A percentile compares a stretch with the other conserved stretches of the same genome.
These are phyloP conservation scores for Phorcus lineatus DNA, from an alignment of 2,888 invertebrate genomes.

Conservation along the genomic window DNA sequence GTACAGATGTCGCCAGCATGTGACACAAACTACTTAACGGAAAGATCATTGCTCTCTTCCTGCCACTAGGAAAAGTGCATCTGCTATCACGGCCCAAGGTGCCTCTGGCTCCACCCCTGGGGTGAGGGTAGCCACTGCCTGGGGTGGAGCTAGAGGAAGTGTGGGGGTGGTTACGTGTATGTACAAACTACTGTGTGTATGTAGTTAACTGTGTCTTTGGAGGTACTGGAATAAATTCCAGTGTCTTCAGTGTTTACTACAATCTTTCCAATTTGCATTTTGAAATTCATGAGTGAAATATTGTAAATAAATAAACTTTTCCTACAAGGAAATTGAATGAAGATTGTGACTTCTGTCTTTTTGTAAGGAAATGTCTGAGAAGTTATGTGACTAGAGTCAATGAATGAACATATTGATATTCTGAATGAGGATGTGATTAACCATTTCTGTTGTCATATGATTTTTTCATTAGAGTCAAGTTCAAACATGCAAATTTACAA, in stretches of 20 bases:
- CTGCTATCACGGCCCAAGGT: neutral
- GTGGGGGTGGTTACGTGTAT: neutral
- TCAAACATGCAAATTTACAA: too few species aligned
- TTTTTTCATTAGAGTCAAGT: too few species aligned
- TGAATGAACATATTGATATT: too few species aligned
- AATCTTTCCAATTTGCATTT: slow-evolving; percentile 31
- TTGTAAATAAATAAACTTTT: slow-evolving; percentile 37
- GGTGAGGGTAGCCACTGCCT: slow-evolving; percentile 12
- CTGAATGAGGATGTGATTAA: too few species aligned
- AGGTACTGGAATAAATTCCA: neutral
- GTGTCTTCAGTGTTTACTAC: slow-evolving; percentile 23
- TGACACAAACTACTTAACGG: slow-evolving; percentile 8
- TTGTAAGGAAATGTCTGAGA: too few species aligned
- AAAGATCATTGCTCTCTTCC: slow-evolving; percentile 10
- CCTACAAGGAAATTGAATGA: slow-evolving; percentile 19
- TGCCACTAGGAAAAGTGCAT: slow-evolving; percentile 19
- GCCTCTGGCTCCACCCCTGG: neutral
- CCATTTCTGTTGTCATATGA: too few species aligned
- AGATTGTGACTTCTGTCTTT: neutral
- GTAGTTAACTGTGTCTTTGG: slow-evolving; percentile 13
- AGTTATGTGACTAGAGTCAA: too few species aligned
- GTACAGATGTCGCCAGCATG: slow-evolving; percentile 14
- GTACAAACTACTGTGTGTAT: slow-evolving; percentile 25
- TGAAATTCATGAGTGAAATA: slow-evolving; percentile 30
- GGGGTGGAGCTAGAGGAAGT: neutral